Evolutionary conservation across 2,797 vertebrate genomes (phyloP).

Genomic region (Semaprochilodus insignis): DNA sequence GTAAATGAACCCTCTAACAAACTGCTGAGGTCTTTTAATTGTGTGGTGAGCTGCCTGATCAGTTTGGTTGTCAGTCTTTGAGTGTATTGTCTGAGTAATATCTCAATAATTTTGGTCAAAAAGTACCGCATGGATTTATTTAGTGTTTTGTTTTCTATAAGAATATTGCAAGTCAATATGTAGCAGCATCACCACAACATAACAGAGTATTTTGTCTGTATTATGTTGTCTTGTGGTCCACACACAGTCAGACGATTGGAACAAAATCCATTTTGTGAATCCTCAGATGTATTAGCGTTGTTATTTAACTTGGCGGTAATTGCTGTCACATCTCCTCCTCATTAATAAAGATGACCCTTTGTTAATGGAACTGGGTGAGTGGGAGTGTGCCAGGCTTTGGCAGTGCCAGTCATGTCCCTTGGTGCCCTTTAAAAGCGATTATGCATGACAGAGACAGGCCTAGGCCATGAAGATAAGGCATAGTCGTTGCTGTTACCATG

Average conservation of each 20-base stretch:
- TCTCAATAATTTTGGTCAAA: too few species aligned
- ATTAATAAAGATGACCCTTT: slow-evolving; percentile 50
- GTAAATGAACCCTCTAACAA: too few species aligned
- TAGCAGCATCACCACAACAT: not conserved
- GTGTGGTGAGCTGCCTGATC: too few species aligned
- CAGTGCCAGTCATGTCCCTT: slow-evolving; percentile 1
- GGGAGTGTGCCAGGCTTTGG: slow-evolving; percentile 9
- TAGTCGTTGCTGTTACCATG: not conserved
- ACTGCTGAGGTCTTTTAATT: too few species aligned
- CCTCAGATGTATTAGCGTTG: slow-evolving; percentile 44
- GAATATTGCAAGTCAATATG: too few species aligned
- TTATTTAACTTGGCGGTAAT: slow-evolving; percentile 50
- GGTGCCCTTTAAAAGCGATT: not conserved
- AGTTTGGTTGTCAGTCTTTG: too few species aligned
- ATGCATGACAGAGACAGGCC: not conserved
- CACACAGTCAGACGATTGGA: slow-evolving; percentile 22
- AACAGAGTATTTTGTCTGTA: not conserved
- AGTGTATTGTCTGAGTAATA: too few species aligned
- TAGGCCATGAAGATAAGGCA: not conserved
- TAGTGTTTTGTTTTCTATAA: too few species aligned
- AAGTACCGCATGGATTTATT: too few species aligned
- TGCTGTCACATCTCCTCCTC: slow-evolving; percentile 43
- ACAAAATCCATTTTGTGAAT: slow-evolving; percentile 10
- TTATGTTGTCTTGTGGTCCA: not conserved
- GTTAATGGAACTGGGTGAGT: slow-evolving; percentile 25